A percentile compares a stretch with the other conserved stretches of the same genome.
These are phyloP conservation scores for Clistopyga incitator DNA, from an alignment of 2,888 invertebrate species.

Conservation along the genomic window DNA sequence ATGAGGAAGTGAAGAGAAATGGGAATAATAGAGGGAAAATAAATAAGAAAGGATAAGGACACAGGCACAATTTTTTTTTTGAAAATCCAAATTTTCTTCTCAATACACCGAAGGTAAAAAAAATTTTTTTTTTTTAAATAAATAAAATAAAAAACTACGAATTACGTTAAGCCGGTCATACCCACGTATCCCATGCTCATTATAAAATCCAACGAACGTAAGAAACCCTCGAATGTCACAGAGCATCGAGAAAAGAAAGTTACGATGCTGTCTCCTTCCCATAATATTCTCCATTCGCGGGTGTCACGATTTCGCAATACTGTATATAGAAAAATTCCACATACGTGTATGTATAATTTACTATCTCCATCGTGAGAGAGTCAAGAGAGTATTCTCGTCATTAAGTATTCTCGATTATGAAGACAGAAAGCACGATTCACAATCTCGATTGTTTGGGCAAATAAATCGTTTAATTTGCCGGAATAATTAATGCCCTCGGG, in stretches of 20 bases:
- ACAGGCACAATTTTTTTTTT: no score
- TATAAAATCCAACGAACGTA: conserved; percentile 35
- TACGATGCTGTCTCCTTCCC: conserved; percentile 47
- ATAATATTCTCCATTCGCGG: conserved; percentile 12
- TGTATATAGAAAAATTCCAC: not conserved
- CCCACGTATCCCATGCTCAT: conserved; percentile 31
- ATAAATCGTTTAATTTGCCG: conserved; percentile 53
- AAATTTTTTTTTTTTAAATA: no score
- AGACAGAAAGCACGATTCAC: not conserved
- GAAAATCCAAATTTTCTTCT: no score
- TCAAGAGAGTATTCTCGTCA: conserved; percentile 49
- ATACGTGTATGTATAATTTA: not conserved
- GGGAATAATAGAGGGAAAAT: no score
- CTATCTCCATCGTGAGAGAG: conserved; percentile 49
- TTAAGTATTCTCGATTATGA: conserved; percentile 22
- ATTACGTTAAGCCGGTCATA: not conserved
- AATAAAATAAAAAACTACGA: not conserved
- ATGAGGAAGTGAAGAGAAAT: no score
- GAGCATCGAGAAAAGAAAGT: conserved; percentile 62
- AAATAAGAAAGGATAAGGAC: no score
- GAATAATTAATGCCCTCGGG: conserved; percentile 43
- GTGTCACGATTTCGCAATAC: conserved; percentile 56
- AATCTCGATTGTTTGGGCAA: conserved; percentile 45
- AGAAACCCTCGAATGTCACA: conserved; percentile 30
- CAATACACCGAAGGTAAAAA: no score